Evolutionary conservation across 2,888 invertebrate genomes (phyloP), one percentile per base, ranked within the genome.

Genomic region (Argyresthia albistria): DNA sequence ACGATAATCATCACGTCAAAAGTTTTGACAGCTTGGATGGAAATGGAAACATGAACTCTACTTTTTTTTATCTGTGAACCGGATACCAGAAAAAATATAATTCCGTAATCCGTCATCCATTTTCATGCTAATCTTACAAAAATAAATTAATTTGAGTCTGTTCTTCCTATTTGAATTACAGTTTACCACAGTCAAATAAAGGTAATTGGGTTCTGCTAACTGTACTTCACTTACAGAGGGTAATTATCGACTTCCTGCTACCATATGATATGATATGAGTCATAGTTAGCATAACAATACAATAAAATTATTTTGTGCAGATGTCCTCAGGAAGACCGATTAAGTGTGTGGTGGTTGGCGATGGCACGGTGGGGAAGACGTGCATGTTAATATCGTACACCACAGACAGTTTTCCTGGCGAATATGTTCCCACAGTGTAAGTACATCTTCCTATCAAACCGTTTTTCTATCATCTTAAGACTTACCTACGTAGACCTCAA

Each of bases 341-440:
- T 74, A 96, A 96, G 81, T 95, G 96, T 89, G 96, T 96, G 65
- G 95, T 96, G 54, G 96, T 97, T 61, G 96, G 96, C 60, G 97
- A 97, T 87, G 97, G 96, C 66, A 96, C 96, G 51, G 97, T 97
- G 59, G 97, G 97, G 68, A 97, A 97, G 89, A 97, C 97, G 53
- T 97, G 96, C 83, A 95, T 97, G 93, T 89, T 97, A 76, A 96
- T 97, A 87, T 95, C 96, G 42, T 97, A 97, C 77, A 96, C 96
- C 45, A 96, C 96, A 61, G 95, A 96, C 71, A 95, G 94, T 88
- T 97, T 97, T 90, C 97, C 96, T 53, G 95, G 95, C 59, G 96
- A 96, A 93, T 97, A 97, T 90, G 95, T 96, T 66, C 96, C 96
- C 66, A 97, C 97, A 76, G 96, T 96, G 96, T 96, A 89, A 93